Evolutionary conservation across 2,113 vertebrate genomes (phyloP), one percentile per base, ranked within the genome.

Genomic region (Paradisaea rubra): DNA sequence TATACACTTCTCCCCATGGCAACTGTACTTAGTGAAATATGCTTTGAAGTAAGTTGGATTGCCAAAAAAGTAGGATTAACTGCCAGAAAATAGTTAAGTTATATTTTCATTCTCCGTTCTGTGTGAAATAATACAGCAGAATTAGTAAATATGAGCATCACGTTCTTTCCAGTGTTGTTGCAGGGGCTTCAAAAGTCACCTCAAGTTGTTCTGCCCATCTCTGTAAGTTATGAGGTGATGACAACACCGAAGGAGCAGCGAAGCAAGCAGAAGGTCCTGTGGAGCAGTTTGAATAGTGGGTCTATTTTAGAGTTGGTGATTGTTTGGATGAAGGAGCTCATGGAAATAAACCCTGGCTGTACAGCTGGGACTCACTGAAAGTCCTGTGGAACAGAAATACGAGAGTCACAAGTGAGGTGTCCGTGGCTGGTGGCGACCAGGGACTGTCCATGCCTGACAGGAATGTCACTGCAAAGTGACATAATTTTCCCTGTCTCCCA

Each of bases 51-150:
- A 33, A 77, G 74, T 56, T 86, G 23, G 76, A 83, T 70, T 76
- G 91, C 84, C 56, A 92, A 87, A 81, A 90, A 73, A 83, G 61
- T 47, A 52, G 88, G 81, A 30, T 76, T 47, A 89, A 56, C 28
- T 89, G 85, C 85, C 78, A 94, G 72, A 80, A 94, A 93, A 50
- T 49, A 81, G 81, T 89, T 52, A 80, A 76, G 50, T 59, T 93
- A 8, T 73, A 54, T 69, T 91, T 95, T 81, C 16, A 9, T 78
- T 86, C 76, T 74, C 42, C 4, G 5, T 69, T 89, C 45, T 53
- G 8, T 41, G 24, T 66, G 78, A 74, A 86, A 28, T 79, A 78
- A 61, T 53, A 17, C 33, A 56, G 27, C 30, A 89, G 54, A 60
- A 57, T 60, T 33, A 69, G 70, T 73, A 94, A 88, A 91, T 83